Evolutionary conservation across 1,140 invertebrate genomes (phyloP).

Genomic region (Drosophila kepulauana): DNA sequence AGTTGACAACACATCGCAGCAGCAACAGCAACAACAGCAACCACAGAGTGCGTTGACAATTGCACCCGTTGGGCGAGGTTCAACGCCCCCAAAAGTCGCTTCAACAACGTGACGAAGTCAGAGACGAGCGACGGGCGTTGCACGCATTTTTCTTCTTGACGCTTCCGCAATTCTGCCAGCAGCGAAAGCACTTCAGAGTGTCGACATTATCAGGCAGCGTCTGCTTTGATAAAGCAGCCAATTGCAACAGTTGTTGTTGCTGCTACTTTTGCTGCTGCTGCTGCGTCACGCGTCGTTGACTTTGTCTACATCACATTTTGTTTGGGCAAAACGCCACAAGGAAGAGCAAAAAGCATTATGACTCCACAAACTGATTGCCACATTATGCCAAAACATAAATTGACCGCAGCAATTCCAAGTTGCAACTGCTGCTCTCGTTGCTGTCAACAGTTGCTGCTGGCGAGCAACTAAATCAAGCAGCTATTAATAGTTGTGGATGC

Average conservation of each 20-base stretch:
- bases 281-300: slow-evolving; percentile 33
- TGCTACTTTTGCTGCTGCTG: slow-evolving; percentile 38
- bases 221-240: slow-evolving; percentile 64
- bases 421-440: slow-evolving; percentile 15
- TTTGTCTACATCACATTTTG: slow-evolving; percentile 24
- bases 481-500: not conserved
- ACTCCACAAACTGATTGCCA: slow-evolving; percentile 35
- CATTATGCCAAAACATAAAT: slow-evolving; percentile 46
- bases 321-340: slow-evolving; percentile 45
- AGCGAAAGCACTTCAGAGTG: slow-evolving; percentile 9
- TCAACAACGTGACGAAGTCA: slow-evolving; percentile 26
- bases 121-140: slow-evolving; percentile 27
- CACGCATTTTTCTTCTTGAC: slow-evolving; percentile 74
- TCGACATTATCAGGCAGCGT: slow-evolving; percentile 54
- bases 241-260: slow-evolving; percentile 47
- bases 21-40: slow-evolving; percentile 14
- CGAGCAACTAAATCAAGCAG: not conserved
- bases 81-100: slow-evolving; percentile 50
- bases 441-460: slow-evolving; percentile 23
- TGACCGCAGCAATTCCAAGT: slow-evolving; percentile 19
- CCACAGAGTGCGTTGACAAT: slow-evolving; percentile 41
- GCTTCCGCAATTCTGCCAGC: slow-evolving; percentile 71
- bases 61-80: slow-evolving; percentile 61
- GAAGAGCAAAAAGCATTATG: slow-evolving; percentile 58
- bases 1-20: slow-evolving; percentile 70